phyloP scores from a whole-genome alignment of 2,888 invertebrate species.

The Aquatica leii region DNA sequence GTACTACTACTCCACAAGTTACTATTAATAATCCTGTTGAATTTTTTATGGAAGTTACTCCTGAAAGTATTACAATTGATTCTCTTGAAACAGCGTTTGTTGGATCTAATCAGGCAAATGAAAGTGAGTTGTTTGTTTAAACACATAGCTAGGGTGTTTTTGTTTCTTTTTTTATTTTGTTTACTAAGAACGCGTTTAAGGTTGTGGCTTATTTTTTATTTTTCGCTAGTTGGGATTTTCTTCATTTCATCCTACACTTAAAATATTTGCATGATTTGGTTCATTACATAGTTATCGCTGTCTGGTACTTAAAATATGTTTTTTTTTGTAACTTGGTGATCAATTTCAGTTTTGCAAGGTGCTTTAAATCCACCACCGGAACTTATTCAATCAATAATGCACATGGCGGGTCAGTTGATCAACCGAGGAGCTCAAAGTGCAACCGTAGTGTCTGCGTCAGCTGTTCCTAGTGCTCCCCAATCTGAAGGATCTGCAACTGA shows the following conservation, averaged over 20 bases:
- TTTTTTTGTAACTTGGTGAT: conserved; percentile 10
- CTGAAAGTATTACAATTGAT: conserved; percentile 60
- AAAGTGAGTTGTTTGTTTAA: conserved; percentile 49
- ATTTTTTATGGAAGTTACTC: conserved; percentile 69
- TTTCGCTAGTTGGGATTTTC: background rate
- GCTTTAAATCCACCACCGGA: conserved; percentile 60
- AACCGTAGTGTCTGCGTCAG: background rate
- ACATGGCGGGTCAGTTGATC: conserved; percentile 63
- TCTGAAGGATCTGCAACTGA: conserved; percentile 23
- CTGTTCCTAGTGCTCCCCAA: conserved; percentile 21
- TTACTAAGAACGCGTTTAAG: no score
- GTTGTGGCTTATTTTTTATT: background rate
- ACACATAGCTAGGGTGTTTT: no score
- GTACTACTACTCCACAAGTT: conserved; percentile 21
- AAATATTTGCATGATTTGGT: background rate
- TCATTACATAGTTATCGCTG: background rate
- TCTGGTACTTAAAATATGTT: no score
- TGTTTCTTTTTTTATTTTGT: no score
- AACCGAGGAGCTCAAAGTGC: conserved; percentile 45
- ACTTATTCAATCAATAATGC: conserved; percentile 66
- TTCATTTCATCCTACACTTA: background rate
- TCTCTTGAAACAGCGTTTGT: conserved; percentile 54
- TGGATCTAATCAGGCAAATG: conserved; percentile 51
- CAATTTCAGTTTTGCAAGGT: conserved; percentile 58
- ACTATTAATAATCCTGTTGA: conserved; percentile 61